These are phyloP conservation scores for Chlorospingus semifuscus DNA, from an alignment of 2,797 vertebrate genomes.

Conservation along the genomic window DNA sequence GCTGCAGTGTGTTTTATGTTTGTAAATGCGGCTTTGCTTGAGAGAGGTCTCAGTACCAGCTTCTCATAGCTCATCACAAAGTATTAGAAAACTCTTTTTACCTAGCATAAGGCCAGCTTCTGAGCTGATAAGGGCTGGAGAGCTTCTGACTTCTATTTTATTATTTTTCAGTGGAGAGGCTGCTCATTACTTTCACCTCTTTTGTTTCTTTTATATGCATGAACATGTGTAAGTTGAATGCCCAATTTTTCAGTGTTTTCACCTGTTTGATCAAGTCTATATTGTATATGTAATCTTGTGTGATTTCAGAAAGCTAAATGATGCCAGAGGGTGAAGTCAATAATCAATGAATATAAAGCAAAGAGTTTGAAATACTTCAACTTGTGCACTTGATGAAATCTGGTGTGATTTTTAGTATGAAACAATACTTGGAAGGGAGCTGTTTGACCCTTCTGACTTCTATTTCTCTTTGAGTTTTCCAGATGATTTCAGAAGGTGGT, in stretches of 20 bases:
- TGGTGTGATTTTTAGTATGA: neutral
- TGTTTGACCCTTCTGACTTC: neutral
- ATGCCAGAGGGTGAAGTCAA: neutral
- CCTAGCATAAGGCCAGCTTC: neutral
- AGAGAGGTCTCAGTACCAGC: neutral
- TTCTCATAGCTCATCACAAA: neutral
- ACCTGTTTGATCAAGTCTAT: neutral
- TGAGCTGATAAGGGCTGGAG: neutral
- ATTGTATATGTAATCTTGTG: neutral
- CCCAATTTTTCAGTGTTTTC: neutral
- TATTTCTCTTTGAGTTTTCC: neutral
- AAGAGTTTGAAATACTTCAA: neutral
- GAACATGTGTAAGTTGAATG: neutral
- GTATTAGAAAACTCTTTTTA: neutral
- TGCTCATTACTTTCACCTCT: neutral
- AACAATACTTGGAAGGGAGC: neutral
- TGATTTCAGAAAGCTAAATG: constrained; percentile 9
- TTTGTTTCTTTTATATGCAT: neutral
- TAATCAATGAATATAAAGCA: constrained; percentile 8
- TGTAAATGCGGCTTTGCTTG: neutral
- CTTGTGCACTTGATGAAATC: neutral
- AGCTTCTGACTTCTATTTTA: neutral
- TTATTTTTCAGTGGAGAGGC: neutral
- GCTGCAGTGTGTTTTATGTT: neutral
- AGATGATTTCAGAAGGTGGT: neutral